Base-by-base conservation (phyloP, 1,140 invertebrate species). In the Drosophila lini region DNA sequence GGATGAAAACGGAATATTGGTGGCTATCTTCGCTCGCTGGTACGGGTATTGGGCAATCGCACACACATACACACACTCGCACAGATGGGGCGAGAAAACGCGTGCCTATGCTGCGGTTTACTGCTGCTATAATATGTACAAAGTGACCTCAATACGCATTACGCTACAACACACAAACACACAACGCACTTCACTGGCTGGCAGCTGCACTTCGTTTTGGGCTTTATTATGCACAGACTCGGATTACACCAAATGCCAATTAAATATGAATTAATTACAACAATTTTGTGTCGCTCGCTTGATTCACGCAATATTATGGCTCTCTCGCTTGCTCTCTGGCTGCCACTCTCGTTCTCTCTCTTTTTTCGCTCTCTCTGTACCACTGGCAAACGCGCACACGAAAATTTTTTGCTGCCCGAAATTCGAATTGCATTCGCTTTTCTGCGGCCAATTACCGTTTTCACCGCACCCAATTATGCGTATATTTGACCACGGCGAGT, bases 261-360 rank as follows among this genome's bases (percentile, higher is more conserved):
- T 83, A 86, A 89, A 84, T 83, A 60, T 55, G 69, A 85, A 86
- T 85, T 86, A 85, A 85, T 85, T 86, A 85, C 79, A 81, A 74
- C 65, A 82, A 83, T 83, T 88, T 86, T 77, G 55, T 78, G 70
- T 85, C 81, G 81, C 77, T 85, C 45, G 62, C 62, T 84, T 84
- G 69, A 82, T 83, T 71, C 80, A 83, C 80, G 78, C 82, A 84
- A 84, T 83, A 84, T 78, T 77, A 59, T 47, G 57, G 40, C 63
- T 38, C 53, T 73, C 22, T 36, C 40, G 36, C 61, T 36, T 10
- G 25, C 42, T 36, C 67, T 28, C 69, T 50, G 52, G 11, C 41
- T 42, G 25, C 19, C 61, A 42, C 50, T 48, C 32, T 22, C 40
- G 19, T 47, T 40, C 55, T 10, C 44, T 52, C 63, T 28, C 5